Base-by-base conservation (phyloP, 1,140 invertebrate genomes). In the Octopus sinensis region DNA sequence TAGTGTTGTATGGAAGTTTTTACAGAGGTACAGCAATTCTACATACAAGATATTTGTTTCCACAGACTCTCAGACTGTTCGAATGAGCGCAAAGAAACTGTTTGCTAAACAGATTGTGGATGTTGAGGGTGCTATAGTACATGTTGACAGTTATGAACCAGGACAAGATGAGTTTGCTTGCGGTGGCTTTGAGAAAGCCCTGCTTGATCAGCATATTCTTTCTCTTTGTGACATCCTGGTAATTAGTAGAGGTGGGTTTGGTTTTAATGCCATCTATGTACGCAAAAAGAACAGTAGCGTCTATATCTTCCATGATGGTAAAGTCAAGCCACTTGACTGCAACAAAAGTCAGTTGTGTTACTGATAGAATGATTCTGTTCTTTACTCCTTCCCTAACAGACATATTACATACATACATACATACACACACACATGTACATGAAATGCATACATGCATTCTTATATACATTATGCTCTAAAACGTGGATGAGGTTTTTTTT, bases 151-250 rank as follows among this genome's bases (percentile, higher is more conserved):
- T 6, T 76, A 71, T 54, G 80, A 53, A 30, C 73, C 71, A 4
- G 73, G 76, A 2, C 53, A 56, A 4, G 77, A 79, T 56, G 6
- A n/a, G 6, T 43, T 79, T 17, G 73, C 75, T 43, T 82, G 81
- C 17, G 79, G 82, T 0, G 83, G 79, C 53, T 76, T 82, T n/a
- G 77, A 80, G 68, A 84, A 84, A 56, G 81, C 77, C 12, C 54
- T 84, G 13, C 4, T 82, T 30, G 83, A 84, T 13, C 81, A 84
- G 73, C 73, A 81, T 12, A 53, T 76, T 5, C 68, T 84, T 68
- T 53, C 79, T 4, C n/a, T 54, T 13, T 84, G 83, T 79, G 83
- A 84, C 54, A 53, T 81, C 7, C 78, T 84, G 68, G 71, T 84
- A 6, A 80, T 84, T 52, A 82, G 79, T 71, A 56, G 82, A 30